Percentiles rank a stretch among this genome's conserved stretches.
Evolutionary conservation across 2,113 vertebrate genomes (phyloP).

Genomic region (Saccopteryx leptura): DNA sequence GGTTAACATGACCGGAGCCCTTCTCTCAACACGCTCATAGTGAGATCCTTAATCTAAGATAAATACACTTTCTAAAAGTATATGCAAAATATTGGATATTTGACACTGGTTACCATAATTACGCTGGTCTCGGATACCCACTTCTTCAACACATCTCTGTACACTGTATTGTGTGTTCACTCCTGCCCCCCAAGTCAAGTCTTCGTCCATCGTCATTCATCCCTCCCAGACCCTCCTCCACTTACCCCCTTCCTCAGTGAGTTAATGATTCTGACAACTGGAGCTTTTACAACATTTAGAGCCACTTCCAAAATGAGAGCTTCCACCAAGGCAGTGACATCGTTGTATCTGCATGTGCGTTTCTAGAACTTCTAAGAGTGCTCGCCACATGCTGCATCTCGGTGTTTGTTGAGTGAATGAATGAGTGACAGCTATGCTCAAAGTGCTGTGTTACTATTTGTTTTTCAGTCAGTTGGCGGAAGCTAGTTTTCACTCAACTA

Average conservation of each 20-base stretch:
- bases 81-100: background rate
- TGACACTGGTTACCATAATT: background rate
- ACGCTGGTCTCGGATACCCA: too few species aligned
- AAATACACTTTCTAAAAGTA: background rate
- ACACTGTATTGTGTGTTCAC: too few species aligned
- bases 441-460: background rate
- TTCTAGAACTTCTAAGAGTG: background rate
- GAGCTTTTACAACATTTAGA: slow-evolving; percentile 18
- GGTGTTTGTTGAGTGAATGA: slow-evolving; percentile 10
- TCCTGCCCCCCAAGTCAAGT: too few species aligned
- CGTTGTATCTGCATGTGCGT: background rate
- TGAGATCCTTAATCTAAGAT: background rate
- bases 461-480: background rate
- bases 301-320: background rate
- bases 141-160: too few species aligned
- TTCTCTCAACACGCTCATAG: background rate
- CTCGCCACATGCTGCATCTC: background rate
- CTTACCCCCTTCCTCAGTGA: background rate
- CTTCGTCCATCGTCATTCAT: too few species aligned
- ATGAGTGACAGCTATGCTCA: background rate
- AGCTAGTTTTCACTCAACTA: background rate
- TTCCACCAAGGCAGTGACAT: background rate
- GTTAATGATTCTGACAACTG: background rate
- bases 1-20: background rate
- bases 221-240: too few species aligned